Evolutionary conservation across 2,797 vertebrate genomes (phyloP).

Genomic region (Champsocephalus gunnari): DNA sequence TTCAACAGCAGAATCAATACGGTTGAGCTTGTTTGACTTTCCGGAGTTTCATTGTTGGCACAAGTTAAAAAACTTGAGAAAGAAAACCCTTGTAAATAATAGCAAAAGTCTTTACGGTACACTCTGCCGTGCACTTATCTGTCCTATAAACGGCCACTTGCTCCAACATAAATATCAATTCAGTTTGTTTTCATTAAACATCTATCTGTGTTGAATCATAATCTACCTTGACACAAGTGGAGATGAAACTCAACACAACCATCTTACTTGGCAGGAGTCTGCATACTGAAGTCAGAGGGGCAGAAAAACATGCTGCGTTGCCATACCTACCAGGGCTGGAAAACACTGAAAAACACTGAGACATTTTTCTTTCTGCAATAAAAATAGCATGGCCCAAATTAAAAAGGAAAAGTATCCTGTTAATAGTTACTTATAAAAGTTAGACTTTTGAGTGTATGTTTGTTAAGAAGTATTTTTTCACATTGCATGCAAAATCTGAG

Average conservation of each 20-base stretch:
- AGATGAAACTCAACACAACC: constrained; percentile 10
- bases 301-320: no score
- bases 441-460: neutral
- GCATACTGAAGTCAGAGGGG: neutral
- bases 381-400: neutral
- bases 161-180: constrained; percentile 26
- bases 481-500: neutral
- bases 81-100: neutral
- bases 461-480: neutral
- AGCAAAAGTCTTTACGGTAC: neutral
- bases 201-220: constrained; percentile 10
- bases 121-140: neutral
- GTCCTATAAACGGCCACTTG: neutral
- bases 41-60: neutral
- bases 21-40: constrained; percentile 16
- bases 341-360: neutral
- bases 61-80: neutral
- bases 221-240: constrained; percentile 22
- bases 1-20: constrained; percentile 20
- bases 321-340: neutral
- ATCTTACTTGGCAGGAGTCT: constrained; percentile 9
- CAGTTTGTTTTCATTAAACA: constrained; percentile 4
- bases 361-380: neutral
- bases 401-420: neutral
- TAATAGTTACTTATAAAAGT: no score